Percentiles rank a stretch among this genome's conserved stretches.
Conservation (phyloP, 2,888 invertebrate species). For the Andrena camellia region DNA sequence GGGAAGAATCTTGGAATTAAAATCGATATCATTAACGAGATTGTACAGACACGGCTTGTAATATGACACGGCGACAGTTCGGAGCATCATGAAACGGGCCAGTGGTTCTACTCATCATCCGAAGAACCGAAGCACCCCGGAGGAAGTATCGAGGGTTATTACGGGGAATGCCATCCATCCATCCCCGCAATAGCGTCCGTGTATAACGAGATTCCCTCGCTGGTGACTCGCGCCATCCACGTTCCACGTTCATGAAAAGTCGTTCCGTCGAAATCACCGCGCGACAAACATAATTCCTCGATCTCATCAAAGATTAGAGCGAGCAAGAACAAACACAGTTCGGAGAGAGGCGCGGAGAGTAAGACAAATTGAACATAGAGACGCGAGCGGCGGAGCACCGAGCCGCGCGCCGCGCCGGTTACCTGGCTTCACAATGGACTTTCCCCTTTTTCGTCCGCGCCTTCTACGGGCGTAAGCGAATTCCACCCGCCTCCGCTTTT, state of each 20-base stretch:
- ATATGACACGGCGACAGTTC: slow-evolving; percentile 33
- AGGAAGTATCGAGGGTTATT: slow-evolving; percentile 61
- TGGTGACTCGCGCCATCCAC: background rate
- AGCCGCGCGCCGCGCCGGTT: slow-evolving; percentile 3
- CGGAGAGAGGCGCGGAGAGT: slow-evolving; percentile 7
- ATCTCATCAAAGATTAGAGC: slow-evolving; percentile 72
- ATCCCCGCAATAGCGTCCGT: slow-evolving; percentile 28
- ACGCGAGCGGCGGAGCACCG: slow-evolving; percentile 4
- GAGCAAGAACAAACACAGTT: slow-evolving; percentile 14
- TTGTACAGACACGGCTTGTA: slow-evolving; percentile 32
- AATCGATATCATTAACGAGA: slow-evolving; percentile 44
- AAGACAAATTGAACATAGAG: slow-evolving; percentile 49
- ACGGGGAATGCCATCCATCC: slow-evolving; percentile 40
- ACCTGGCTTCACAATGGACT: slow-evolving; percentile 56
- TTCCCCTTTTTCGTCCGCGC: slow-evolving; percentile 33
- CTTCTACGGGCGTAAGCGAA: slow-evolving; percentile 25
- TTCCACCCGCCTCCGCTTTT: slow-evolving; percentile 26
- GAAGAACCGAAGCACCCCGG: slow-evolving; percentile 45
- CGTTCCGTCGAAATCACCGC: slow-evolving; percentile 54
- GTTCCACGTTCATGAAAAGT: slow-evolving; percentile 51
- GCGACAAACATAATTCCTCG: slow-evolving; percentile 72
- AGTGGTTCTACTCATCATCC: slow-evolving; percentile 46
- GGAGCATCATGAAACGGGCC: slow-evolving; percentile 48
- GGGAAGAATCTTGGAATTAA: slow-evolving; percentile 3
- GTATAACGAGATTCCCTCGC: slow-evolving; percentile 46